These are phyloP conservation scores for Hydrochoerus hydrochaeris DNA, from an alignment of 2,113 vertebrate genomes.

Conservation along the genomic window DNA sequence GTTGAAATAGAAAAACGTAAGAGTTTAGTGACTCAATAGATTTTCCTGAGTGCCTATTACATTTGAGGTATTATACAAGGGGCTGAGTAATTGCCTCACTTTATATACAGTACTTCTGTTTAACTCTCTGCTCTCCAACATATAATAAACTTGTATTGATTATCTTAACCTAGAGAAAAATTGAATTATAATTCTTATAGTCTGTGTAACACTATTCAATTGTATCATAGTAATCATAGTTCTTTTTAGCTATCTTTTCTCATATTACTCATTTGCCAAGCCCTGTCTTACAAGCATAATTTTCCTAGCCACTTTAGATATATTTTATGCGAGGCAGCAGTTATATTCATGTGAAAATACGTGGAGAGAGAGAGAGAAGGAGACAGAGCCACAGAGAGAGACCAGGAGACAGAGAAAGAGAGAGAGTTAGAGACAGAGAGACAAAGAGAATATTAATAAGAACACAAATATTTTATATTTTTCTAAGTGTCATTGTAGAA, in stretches of 20 bases:
- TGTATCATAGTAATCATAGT: neutral
- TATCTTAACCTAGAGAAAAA: neutral
- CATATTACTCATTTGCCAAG: neutral
- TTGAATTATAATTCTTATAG: slow-evolving; percentile 12
- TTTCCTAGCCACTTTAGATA: neutral
- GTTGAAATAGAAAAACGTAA: neutral
- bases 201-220: neutral
- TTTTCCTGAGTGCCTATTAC: neutral
- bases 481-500: neutral
- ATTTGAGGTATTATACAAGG: neutral
- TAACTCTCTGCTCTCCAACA: neutral
- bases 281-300: neutral
- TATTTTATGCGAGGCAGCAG: neutral
- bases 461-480: neutral
- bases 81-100: neutral
- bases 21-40: slow-evolving; percentile 2
- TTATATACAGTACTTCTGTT: neutral
- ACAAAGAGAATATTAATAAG: neutral
- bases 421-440: neutral
- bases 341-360: neutral
- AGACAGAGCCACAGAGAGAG: too few species aligned
- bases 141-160: neutral
- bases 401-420: neutral
- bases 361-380: neutral
- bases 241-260: neutral